Evolutionary conservation across 2,113 vertebrate species (phyloP), one percentile per base, ranked within the genome.

Genomic region (Megaceryle torquata): DNA sequence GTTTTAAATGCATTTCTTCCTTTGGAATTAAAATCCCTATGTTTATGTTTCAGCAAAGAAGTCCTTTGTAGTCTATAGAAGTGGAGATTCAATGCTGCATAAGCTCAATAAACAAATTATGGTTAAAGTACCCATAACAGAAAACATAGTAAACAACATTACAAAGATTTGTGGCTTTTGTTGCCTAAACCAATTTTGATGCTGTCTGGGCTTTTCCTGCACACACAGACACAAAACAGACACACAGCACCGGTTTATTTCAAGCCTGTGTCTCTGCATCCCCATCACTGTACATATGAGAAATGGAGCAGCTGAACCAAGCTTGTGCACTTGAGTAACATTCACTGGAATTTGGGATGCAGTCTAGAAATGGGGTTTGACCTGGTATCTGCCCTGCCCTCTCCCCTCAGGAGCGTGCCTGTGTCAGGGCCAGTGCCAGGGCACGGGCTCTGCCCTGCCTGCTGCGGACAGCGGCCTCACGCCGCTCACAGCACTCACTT

Each of bases 281-380:
- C 5, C 13, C 22, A 43, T 17, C 22, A 63, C 21, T 7, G 2
- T 1, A 9, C 10, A 1, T 5, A 3, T 5, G 22, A 63, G n/a
- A 60, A 64, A 71, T 6, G 39, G 15, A 72, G 53, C 31, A 54
- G 54, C 18, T 50, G 44, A 82, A 39, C 5, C 21, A 68, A 71
- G 60, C 19, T 41, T 31, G 1, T 28, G n/a, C 4, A 1, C 26
- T 33, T 5, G 11, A 54, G 9, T 12, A 51, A 4, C 19, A 35
- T 4, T 18, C 13, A 11, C 12, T 8, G 31, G n/a, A 54, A 60
- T 19, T 0, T 41, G 21, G 50, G 68, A 39, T 0, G 2, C 1
- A 0, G 43, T 4, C 1, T 10, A 69, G 44, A 13, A 1, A 20
- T 9, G 18, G 21, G 39, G 4, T 48, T 9, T 56, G 54, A 13